Conservation (phyloP, 2,888 invertebrate genomes). For the Pseudoips prasinana region DNA sequence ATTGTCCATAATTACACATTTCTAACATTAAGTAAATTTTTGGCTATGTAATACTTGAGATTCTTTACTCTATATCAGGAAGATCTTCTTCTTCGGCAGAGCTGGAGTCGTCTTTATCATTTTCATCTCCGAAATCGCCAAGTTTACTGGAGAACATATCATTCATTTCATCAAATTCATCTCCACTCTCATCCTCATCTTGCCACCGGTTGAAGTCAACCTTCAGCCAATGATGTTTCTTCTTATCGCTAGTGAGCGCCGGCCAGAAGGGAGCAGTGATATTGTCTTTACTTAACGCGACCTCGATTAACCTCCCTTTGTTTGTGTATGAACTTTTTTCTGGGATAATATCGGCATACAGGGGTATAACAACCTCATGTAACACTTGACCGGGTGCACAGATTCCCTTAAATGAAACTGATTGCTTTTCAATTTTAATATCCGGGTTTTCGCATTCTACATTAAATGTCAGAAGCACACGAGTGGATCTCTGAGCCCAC, state of each 20-base stretch:
- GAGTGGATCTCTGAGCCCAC: constrained; percentile 94
- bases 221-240: constrained; percentile 97
- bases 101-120: constrained; percentile 82
- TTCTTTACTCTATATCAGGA: constrained; percentile 84
- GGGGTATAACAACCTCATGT: constrained; percentile 93
- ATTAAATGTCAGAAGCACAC: constrained; percentile 92
- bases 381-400: constrained; percentile 91
- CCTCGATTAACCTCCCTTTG: constrained; percentile 87
- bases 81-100: constrained; percentile 88
- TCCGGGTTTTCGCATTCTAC: constrained; percentile 92
- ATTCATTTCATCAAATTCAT: constrained; percentile 79
- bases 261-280: constrained; percentile 92
- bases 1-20: constrained; percentile 40
- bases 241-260: constrained; percentile 90
- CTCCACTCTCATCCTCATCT: constrained; percentile 96
- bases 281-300: constrained; percentile 85
- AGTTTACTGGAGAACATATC: constrained; percentile 64
- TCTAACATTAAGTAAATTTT: constrained; percentile 36
- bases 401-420: constrained; percentile 90
- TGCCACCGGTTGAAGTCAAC: constrained; percentile 98
- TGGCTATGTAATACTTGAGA: constrained; percentile 34
- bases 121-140: constrained; percentile 54
- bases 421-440: constrained; percentile 86
- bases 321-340: constrained; percentile 87
- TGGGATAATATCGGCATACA: constrained; percentile 91